These are phyloP conservation scores for Anseranas semipalmata DNA, from an alignment of 2,113 vertebrate genomes.

Conservation along the genomic window DNA sequence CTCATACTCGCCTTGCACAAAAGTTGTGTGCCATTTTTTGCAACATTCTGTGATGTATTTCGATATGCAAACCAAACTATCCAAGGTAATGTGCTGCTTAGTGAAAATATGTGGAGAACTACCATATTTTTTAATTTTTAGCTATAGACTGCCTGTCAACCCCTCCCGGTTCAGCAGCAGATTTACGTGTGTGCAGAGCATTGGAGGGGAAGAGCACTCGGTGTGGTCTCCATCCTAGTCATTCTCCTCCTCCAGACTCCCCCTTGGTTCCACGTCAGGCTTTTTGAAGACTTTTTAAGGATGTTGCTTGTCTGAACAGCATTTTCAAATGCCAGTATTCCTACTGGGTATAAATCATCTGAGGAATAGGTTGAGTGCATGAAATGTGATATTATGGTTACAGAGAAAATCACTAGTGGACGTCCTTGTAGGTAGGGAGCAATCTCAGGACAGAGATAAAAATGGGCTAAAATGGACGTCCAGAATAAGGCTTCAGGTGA, in stretches of 20 bases:
- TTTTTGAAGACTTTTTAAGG: slow-evolving; percentile 5
- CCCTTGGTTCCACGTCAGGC: not conserved
- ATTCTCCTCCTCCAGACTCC: not conserved
- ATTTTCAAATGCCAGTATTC: not conserved
- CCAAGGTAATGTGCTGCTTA: not conserved
- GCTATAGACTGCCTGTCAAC: not conserved
- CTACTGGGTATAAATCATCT: not conserved
- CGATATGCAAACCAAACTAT: not conserved
- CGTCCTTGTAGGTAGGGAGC: not conserved
- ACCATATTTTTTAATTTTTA: not conserved
- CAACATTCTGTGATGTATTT: not conserved
- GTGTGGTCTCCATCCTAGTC: not conserved
- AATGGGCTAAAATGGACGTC: not conserved
- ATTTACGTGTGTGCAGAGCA: not conserved
- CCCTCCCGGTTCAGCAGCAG: not conserved
- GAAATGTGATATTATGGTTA: not conserved
- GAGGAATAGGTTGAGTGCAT: accelerated
- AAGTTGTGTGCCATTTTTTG: not conserved
- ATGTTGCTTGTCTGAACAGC: slow-evolving; percentile 8
- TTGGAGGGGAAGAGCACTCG: not conserved
- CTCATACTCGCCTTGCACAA: not conserved
- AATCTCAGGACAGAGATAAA: not conserved
- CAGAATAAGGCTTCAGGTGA: not conserved
- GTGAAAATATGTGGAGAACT: slow-evolving; percentile 2
- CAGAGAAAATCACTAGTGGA: not conserved